These are phyloP conservation scores for Xylophagus ater DNA, from an alignment of 2,888 invertebrate species.

Conservation along the genomic window DNA sequence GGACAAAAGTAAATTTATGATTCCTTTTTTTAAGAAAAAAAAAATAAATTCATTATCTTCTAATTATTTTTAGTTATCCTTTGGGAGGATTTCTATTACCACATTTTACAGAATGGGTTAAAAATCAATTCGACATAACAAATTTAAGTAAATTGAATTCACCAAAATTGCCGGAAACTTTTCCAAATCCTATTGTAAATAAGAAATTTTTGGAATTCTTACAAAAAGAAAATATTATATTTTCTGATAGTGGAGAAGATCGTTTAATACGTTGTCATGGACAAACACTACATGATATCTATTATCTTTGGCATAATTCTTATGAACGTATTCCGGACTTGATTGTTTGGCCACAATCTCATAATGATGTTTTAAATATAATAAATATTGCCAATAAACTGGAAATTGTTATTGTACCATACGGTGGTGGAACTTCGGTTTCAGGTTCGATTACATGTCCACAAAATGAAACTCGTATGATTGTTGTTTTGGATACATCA, in stretches of 20 bases:
- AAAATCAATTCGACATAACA: constrained; percentile 57
- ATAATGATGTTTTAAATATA: constrained; percentile 74
- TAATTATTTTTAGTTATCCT: constrained; percentile 60
- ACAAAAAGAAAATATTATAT: constrained; percentile 43
- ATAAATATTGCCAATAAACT: constrained; percentile 63
- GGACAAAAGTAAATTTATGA: constrained; percentile 60
- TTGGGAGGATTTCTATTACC: constrained; percentile 60
- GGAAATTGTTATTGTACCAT: constrained; percentile 79
- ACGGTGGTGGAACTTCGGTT: constrained; percentile 90
- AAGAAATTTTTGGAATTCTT: constrained; percentile 49
- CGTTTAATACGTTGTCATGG: constrained; percentile 83
- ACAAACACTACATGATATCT: constrained; percentile 85
- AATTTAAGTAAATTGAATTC: constrained; percentile 38
- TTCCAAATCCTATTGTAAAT: constrained; percentile 55
- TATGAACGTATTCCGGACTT: constrained; percentile 85
- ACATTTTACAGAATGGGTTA: constrained; percentile 70
- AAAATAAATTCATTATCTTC: not conserved
- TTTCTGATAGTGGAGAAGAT: constrained; percentile 68
- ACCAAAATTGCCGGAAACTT: constrained; percentile 49
- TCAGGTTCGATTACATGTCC: constrained; percentile 84
- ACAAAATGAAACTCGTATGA: constrained; percentile 59
- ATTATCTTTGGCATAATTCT: constrained; percentile 56
- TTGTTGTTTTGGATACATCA: constrained; percentile 84
- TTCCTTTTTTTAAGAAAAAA: not conserved
- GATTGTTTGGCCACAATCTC: constrained; percentile 81